Evolutionary conservation across 2,797 vertebrate genomes (phyloP).

Genomic region (Poeciliopsis presidionis): DNA sequence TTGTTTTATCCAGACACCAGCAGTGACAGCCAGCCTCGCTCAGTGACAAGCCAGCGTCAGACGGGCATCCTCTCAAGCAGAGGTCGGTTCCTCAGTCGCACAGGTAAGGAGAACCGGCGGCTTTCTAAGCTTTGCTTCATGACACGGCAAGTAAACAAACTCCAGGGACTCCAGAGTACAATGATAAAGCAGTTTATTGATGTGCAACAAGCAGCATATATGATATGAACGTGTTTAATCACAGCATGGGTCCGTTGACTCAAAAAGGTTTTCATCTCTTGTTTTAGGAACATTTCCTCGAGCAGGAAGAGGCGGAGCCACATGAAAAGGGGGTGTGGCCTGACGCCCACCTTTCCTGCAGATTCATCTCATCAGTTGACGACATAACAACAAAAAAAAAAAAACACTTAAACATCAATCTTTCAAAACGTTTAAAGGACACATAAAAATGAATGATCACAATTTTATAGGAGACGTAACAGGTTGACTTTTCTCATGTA

Average conservation of each 20-base stretch:
- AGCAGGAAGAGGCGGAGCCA: slow-evolving; percentile 63
- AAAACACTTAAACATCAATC: background rate
- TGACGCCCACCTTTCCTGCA: slow-evolving; percentile 19
- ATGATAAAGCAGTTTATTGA: slow-evolving; percentile 63
- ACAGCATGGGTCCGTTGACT: background rate
- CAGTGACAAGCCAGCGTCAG: slow-evolving; percentile 40
- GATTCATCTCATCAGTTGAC: slow-evolving; percentile 1
- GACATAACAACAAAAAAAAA: slow-evolving; percentile 5
- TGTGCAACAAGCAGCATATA: slow-evolving; percentile 24
- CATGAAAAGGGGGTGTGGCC: slow-evolving; percentile 57
- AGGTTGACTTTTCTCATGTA: background rate
- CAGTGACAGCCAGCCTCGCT: slow-evolving; percentile 52
- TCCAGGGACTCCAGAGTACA: background rate
- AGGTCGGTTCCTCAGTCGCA: slow-evolving; percentile 62
- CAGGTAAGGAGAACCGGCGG: slow-evolving; percentile 47
- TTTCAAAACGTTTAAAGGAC: slow-evolving; percentile 9
- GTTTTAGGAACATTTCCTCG: slow-evolving; percentile 53
- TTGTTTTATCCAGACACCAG: slow-evolving; percentile 54
- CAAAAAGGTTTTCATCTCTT: background rate
- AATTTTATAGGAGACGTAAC: background rate
- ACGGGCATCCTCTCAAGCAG: slow-evolving; percentile 45
- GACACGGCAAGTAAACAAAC: background rate
- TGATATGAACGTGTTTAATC: background rate
- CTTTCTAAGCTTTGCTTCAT: background rate
- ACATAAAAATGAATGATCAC: background rate